phyloP scores from a whole-genome alignment of 2,113 vertebrate genomes.

The Gobiocypris rarus region DNA sequence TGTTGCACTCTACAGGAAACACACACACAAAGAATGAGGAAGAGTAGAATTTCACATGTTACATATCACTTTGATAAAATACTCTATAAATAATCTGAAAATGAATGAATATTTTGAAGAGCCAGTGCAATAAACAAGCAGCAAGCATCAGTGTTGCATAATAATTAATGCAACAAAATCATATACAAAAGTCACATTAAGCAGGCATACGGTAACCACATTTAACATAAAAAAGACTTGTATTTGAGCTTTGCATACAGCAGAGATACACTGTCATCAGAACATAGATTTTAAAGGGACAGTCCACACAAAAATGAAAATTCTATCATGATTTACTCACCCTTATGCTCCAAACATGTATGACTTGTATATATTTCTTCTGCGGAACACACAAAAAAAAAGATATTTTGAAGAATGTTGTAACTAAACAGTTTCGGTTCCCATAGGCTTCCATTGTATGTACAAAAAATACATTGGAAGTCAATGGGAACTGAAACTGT shows the following conservation, averaged over 20 bases:
- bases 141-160: not conserved
- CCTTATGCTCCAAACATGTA: too few relatives aligned
- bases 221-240: not conserved
- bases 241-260: not conserved
- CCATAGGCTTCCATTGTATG: too few relatives aligned
- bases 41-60: not conserved
- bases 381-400: too few relatives aligned
- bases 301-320: too few relatives aligned
- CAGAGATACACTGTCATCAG: conserved; percentile 28
- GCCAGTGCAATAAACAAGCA: not conserved
- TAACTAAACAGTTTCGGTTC: too few relatives aligned
- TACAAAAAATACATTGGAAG: too few relatives aligned
- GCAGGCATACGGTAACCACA: not conserved
- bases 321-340: too few relatives aligned
- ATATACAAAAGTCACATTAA: not conserved
- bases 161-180: not conserved
- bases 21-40: conserved; percentile 29
- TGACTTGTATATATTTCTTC: too few relatives aligned
- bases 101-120: not conserved
- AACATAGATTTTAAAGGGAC: not conserved
- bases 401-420: too few relatives aligned
- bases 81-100: not conserved
- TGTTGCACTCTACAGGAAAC: conserved; percentile 88
- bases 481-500: too few relatives aligned
- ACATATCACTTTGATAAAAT: not conserved